A percentile compares a stretch with the other conserved stretches of the same genome.
phyloP scores from a whole-genome alignment of 2,888 invertebrate species.

The Asteroscopus sphinx region DNA sequence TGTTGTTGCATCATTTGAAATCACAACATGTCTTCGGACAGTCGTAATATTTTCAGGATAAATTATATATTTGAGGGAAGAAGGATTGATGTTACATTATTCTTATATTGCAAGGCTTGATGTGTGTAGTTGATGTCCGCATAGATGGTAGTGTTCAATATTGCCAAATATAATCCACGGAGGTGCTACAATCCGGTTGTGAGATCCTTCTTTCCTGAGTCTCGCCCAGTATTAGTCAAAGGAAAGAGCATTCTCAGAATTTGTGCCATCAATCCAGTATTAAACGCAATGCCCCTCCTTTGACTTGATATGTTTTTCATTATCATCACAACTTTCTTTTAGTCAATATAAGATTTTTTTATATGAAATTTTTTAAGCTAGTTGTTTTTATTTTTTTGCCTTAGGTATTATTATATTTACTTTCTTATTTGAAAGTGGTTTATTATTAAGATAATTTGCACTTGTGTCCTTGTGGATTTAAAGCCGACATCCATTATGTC shows the following conservation, averaged over 20 bases:
- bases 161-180: slow-evolving; percentile 74
- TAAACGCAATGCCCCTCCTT: slow-evolving; percentile 83
- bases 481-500: slow-evolving; percentile 75
- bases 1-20: slow-evolving; percentile 68
- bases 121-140: slow-evolving; percentile 38
- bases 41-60: slow-evolving; percentile 76
- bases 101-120: slow-evolving; percentile 42
- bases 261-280: slow-evolving; percentile 89
- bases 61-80: slow-evolving; percentile 76
- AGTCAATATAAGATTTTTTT: slow-evolving; percentile 89
- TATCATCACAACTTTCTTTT: slow-evolving; percentile 87
- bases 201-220: slow-evolving; percentile 86
- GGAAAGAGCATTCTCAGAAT: slow-evolving; percentile 83
- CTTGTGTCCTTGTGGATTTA: slow-evolving; percentile 90
- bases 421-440: slow-evolving; percentile 87
- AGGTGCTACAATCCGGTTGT: slow-evolving; percentile 88
- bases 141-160: slow-evolving; percentile 65
- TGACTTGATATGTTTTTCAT: slow-evolving; percentile 83
- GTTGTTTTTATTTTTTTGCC: slow-evolving; percentile 87
- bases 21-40: slow-evolving; percentile 84
- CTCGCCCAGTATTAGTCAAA: slow-evolving; percentile 88
- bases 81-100: slow-evolving; percentile 77
- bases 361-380: slow-evolving; percentile 85
- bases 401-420: slow-evolving; percentile 85
- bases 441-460: slow-evolving; percentile 85